phyloP scores from a whole-genome alignment of 2,888 invertebrate species.

The Zygothrica quintamaculata region DNA sequence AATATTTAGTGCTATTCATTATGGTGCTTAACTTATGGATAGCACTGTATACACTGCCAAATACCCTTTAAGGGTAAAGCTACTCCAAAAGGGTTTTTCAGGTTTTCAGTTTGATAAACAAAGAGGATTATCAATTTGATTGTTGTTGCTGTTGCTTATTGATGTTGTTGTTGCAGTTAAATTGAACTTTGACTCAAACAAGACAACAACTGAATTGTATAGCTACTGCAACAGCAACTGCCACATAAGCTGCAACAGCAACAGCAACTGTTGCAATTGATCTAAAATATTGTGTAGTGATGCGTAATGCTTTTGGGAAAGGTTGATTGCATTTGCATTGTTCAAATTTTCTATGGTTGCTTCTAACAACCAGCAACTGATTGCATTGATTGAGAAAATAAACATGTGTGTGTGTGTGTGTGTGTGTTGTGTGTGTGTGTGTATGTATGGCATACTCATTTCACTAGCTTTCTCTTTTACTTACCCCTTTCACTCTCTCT shows the following conservation, averaged over 20 bases:
- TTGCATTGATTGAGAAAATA: slow-evolving; percentile 17
- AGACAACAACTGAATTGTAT: too few relatives aligned
- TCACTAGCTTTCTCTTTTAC: slow-evolving; percentile 2
- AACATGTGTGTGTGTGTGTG: too few relatives aligned
- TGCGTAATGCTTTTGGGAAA: slow-evolving; percentile 19
- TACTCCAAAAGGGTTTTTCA: too few relatives aligned
- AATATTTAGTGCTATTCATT: slow-evolving; percentile 44
- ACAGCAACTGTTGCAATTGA: background rate
- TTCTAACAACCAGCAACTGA: slow-evolving; percentile 11
- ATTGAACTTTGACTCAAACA: slow-evolving; percentile 34
- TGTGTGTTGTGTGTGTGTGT: too few relatives aligned
- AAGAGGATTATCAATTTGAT: too few relatives aligned
- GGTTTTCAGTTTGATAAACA: too few relatives aligned
- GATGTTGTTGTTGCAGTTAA: slow-evolving; percentile 14
- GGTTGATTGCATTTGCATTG: slow-evolving; percentile 43
- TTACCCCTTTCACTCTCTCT: too few relatives aligned
- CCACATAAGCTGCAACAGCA: background rate
- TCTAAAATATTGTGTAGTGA: slow-evolving; percentile 13
- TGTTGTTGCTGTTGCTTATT: background rate
- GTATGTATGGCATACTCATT: slow-evolving; percentile 14
- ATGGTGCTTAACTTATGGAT: slow-evolving; percentile 34
- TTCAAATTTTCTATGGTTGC: slow-evolving; percentile 14
- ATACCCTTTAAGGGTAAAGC: too few relatives aligned
- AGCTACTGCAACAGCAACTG: slow-evolving; percentile 6
- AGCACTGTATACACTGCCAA: too few relatives aligned